These are phyloP conservation scores for Chloroceryle aenea DNA, from an alignment of 2,113 vertebrate genomes.

Conservation along the genomic window DNA sequence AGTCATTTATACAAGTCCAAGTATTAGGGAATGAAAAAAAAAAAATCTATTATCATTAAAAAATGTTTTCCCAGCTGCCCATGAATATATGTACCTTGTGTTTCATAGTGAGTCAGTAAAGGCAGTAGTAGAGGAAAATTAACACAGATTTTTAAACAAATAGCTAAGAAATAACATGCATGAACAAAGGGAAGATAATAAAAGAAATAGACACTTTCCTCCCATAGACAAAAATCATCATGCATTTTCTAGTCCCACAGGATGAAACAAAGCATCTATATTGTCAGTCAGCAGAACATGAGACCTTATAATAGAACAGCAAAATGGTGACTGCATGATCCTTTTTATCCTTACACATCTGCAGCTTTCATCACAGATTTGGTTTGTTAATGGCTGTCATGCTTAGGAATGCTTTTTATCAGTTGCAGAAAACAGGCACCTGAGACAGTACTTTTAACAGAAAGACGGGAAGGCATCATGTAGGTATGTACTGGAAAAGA, in stretches of 20 bases:
- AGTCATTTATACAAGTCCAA: not conserved
- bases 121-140: not conserved
- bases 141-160: not conserved
- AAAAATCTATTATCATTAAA: accelerated
- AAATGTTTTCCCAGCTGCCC: not conserved
- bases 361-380: not conserved
- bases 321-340: not conserved
- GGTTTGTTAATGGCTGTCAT: not conserved
- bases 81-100: not conserved
- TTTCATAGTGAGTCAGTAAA: not conserved
- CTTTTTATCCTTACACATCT: not conserved
- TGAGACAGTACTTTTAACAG: not conserved
- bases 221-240: not conserved
- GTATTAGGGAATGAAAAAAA: not conserved
- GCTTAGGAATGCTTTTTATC: not conserved
- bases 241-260: not conserved
- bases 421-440: not conserved
- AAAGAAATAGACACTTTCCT: not conserved
- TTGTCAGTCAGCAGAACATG: not conserved
- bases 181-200: not conserved
- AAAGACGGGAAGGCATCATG: not conserved
- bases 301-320: not conserved
- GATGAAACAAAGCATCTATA: not conserved
- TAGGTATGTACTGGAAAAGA: not conserved
- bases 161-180: not conserved